Base-by-base conservation (phyloP, 2,888 invertebrate species). In the Alentia gelatinosa region DNA sequence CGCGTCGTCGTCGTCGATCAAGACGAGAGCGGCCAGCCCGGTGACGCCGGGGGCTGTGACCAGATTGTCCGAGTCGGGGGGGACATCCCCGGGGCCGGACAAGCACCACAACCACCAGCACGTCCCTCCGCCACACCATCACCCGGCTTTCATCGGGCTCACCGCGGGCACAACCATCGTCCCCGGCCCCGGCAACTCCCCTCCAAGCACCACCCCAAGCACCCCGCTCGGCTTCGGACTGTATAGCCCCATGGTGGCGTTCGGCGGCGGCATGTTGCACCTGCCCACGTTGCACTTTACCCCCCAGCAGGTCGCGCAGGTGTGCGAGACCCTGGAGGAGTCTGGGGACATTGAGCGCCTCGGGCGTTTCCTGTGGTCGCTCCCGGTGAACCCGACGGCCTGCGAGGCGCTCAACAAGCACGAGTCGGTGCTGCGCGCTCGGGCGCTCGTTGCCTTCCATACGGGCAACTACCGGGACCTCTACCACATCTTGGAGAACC, bases 371-470 rank as follows among this genome's bases (percentile, higher is more conserved):
- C 97, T 99, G 92, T 98, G 98, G 98, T 98, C 98, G 83, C 96
- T 98, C 91, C 99, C 99, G 47, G 99, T 99, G 92, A 94, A 96
- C 94, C 94, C 99, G 98, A 89, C 98, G 98, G 97, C 98, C 97
- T 90, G 98, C 94, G 96, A 96, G 88, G 98, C 98, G 95, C 97
- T 98, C 91, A 98, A 98, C 96, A 98, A 98, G 95, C 47, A 97
- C 96, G 98, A 98, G 96, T 98, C 98, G n/a, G 98, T 98, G 91
- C 97, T 98, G 40, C 96, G 98, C 92, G 98, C 98, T 30, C 97
- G 98, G 92, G 98, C 98, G 42, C 97, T 98, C 94, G 98, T 99
- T 91, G 98, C 98, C 93, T 99, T 98, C 96, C 98, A 98, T 96
- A 98, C 98, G 94, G 98, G 98, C 93, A 98, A 98, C 96, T 98